phyloP scores from a whole-genome alignment of 2,797 vertebrate species.

The Periophthalmus magnuspinnatus region DNA sequence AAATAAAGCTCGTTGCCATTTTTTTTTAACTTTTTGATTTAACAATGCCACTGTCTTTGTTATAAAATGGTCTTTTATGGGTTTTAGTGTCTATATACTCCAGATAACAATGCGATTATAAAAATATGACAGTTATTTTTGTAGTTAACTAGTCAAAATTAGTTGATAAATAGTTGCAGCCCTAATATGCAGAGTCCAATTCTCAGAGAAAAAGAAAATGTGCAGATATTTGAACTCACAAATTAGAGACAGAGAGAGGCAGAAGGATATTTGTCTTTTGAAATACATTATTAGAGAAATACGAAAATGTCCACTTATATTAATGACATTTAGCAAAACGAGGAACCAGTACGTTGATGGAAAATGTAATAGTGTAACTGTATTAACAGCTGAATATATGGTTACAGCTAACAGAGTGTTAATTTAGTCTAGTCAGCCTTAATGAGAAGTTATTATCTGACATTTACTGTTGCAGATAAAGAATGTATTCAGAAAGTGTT shows the following conservation, averaged over 20 bases:
- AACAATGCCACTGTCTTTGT: too few species aligned
- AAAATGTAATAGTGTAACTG: neutral
- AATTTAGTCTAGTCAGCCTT: neutral
- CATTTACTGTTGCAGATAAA: slow-evolving; percentile 2
- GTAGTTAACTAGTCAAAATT: too few species aligned
- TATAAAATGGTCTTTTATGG: too few species aligned
- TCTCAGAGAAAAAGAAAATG: too few species aligned
- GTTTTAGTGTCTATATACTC: too few species aligned
- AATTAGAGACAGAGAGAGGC: neutral
- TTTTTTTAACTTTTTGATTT: too few species aligned
- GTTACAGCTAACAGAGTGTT: neutral
- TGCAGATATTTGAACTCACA: neutral
- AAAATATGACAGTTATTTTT: too few species aligned
- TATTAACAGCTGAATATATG: neutral
- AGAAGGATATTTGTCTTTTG: too few species aligned
- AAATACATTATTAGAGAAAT: neutral
- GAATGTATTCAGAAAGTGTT: neutral
- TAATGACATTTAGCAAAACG: neutral
- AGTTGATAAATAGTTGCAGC: too few species aligned
- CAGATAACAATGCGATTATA: too few species aligned
- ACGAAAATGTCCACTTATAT: neutral
- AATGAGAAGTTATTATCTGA: neutral
- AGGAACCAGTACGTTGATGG: neutral
- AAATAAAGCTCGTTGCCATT: too few species aligned
- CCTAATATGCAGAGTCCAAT: too few species aligned